Evolutionary conservation across 2,797 vertebrate genomes (phyloP).

Genomic region (Oreochromis mossambicus): DNA sequence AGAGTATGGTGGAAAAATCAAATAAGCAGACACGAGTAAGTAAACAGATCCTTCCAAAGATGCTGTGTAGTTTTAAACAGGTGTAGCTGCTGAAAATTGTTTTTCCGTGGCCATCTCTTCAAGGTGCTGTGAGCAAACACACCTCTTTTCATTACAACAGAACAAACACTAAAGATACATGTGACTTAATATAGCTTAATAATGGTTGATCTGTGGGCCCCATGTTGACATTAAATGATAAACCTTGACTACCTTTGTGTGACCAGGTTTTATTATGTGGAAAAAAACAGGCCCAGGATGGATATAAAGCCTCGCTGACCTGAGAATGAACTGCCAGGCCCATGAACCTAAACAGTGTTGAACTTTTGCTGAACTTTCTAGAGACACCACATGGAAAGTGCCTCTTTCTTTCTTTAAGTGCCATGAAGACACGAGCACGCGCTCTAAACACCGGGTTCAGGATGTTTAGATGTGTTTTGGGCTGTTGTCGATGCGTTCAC

Average conservation of each 20-base stretch:
- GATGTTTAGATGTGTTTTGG: conserved; percentile 14
- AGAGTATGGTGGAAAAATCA: not conserved
- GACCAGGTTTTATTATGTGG: conserved; percentile 60
- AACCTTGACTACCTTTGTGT: conserved; percentile 41
- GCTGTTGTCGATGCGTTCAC: not conserved
- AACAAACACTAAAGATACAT: conserved; percentile 24
- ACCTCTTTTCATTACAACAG: conserved; percentile 39
- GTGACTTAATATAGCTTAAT: conserved; percentile 5
- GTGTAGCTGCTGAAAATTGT: not conserved
- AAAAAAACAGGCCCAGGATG: conserved; percentile 8
- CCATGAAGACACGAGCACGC: not conserved
- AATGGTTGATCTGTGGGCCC: conserved; percentile 7
- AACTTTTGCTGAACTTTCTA: conserved; percentile 87
- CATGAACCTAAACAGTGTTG: conserved; percentile 84
- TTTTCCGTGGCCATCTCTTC: not conserved
- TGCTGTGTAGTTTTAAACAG: not conserved
- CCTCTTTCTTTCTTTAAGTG: conserved; percentile 26
- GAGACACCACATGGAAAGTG: conserved; percentile 84
- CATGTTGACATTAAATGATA: conserved; percentile 52
- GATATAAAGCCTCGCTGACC: conserved; percentile 73
- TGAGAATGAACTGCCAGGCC: conserved; percentile 80
- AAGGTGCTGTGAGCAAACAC: not conserved
- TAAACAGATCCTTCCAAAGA: not conserved
- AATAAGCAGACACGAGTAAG: not conserved
- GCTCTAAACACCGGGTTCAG: not conserved